Percentiles rank a stretch among this genome's conserved stretches.
phyloP scores from a whole-genome alignment of 2,888 invertebrate species.

The Graphium colonna region DNA sequence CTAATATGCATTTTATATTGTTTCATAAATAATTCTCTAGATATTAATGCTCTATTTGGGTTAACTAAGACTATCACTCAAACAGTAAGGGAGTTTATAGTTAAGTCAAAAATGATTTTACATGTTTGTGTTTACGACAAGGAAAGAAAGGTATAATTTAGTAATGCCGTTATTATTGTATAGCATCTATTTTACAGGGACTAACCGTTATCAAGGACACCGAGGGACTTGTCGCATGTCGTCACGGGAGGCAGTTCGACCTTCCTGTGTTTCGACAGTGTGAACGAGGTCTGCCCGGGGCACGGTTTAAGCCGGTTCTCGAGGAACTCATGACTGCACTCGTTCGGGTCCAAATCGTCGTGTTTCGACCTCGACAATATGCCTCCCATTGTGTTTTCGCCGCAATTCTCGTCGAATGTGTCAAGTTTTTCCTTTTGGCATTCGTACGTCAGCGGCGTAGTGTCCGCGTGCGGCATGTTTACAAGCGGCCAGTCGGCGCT shows the following conservation, averaged over 20 bases:
- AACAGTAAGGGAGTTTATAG: too few relatives aligned
- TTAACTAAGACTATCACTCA: too few relatives aligned
- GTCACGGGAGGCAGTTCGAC: conserved; percentile 79
- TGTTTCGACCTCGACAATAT: conserved; percentile 55
- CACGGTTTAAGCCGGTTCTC: conserved; percentile 69
- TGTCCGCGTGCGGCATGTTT: conserved; percentile 64
- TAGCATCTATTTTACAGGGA: conserved; percentile 17
- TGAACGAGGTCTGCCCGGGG: conserved; percentile 76
- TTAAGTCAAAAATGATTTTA: neutral
- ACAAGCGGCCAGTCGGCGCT: conserved; percentile 30
- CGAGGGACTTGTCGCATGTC: conserved; percentile 53
- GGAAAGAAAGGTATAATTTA: too few relatives aligned
- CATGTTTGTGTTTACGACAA: neutral
- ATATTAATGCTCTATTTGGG: too few relatives aligned
- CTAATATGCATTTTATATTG: too few relatives aligned
- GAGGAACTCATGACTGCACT: conserved; percentile 66
- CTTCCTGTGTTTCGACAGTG: conserved; percentile 80
- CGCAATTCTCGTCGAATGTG: conserved; percentile 58
- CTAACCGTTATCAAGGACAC: conserved; percentile 62
- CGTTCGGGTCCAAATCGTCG: conserved; percentile 52
- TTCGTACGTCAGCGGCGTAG: conserved; percentile 52
- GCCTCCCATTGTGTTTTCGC: conserved; percentile 69
- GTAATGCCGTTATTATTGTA: neutral
- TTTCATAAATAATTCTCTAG: too few relatives aligned
- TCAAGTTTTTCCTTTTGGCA: conserved; percentile 65